phyloP scores from a whole-genome alignment of 2,888 invertebrate genomes.

The Oscheius onirici region DNA sequence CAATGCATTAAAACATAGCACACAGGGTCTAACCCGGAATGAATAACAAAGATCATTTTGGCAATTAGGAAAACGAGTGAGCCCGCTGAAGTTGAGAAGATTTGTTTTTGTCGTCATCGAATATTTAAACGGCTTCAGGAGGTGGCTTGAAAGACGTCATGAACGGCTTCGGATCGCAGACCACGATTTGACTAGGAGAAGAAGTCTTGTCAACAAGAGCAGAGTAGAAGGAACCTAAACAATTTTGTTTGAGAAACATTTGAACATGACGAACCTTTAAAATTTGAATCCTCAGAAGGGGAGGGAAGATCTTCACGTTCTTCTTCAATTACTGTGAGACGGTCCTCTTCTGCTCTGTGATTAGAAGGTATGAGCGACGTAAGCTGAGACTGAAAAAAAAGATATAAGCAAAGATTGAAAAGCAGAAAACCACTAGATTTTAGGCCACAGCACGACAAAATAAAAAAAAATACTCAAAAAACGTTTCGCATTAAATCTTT shows the following conservation, averaged over 20 bases:
- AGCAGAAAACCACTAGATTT: too few relatives aligned
- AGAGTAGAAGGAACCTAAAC: conserved; percentile 3
- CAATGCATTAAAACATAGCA: background rate
- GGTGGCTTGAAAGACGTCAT: conserved; percentile 11
- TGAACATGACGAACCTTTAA: background rate
- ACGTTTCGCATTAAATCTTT: too few relatives aligned
- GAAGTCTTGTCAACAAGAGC: background rate
- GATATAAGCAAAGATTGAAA: too few relatives aligned
- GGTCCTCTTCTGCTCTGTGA: conserved; percentile 20
- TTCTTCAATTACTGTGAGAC: conserved; percentile 28
- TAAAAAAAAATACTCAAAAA: background rate
- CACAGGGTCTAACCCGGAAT: conserved; percentile 1
- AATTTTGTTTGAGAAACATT: background rate
- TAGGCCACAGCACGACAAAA: too few relatives aligned
- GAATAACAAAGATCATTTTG: conserved; percentile 3
- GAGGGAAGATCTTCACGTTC: conserved; percentile 24
- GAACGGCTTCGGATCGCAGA: conserved; percentile 19
- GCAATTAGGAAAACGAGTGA: background rate
- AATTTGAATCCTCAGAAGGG: conserved; percentile 5
- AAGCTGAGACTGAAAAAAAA: conserved; percentile 18
- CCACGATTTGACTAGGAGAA: conserved; percentile 1
- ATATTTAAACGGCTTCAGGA: conserved; percentile 10
- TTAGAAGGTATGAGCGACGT: background rate
- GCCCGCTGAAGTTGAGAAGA: background rate
- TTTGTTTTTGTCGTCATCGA: background rate